Conservation (phyloP, 2,113 vertebrate genomes). For the Paradoxurus hermaphroditus region DNA sequence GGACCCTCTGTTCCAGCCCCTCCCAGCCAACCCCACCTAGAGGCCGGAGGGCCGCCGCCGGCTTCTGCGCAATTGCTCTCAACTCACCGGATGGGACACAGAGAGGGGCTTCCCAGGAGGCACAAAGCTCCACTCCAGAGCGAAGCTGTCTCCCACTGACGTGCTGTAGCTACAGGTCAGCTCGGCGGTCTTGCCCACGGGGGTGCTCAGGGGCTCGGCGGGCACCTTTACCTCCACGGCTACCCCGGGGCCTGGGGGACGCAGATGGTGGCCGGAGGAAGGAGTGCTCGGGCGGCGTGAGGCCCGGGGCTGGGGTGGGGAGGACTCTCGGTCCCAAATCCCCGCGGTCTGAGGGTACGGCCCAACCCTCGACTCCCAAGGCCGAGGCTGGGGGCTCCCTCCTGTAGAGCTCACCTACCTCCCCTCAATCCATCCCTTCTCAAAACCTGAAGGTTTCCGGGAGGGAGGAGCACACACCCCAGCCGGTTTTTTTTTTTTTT, state of each 20-base stretch:
- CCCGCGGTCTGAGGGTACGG: background rate
- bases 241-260: background rate
- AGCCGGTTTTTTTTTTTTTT: background rate
- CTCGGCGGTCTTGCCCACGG: constrained; percentile 47
- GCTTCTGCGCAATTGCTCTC: background rate
- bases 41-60: background rate
- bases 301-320: background rate
- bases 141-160: constrained; percentile 68
- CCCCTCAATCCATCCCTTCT: background rate
- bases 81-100: constrained; percentile 6
- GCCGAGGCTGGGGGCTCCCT: background rate
- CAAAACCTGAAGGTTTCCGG: constrained; percentile 3
- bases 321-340: background rate
- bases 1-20: background rate
- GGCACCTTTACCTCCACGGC: constrained; percentile 76
- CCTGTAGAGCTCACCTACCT: background rate
- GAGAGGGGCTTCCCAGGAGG: constrained; percentile 63
- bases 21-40: background rate
- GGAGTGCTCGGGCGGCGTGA: background rate
- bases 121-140: constrained; percentile 84
- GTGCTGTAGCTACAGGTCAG: constrained; percentile 82
- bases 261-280: background rate
- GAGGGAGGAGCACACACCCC: background rate
- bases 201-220: constrained; percentile 65
- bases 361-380: fast-evolving